Percentiles rank a stretch among this genome's conserved stretches.
phyloP scores from a whole-genome alignment of 2,888 invertebrate species.

The Temnothorax ravouxi region DNA sequence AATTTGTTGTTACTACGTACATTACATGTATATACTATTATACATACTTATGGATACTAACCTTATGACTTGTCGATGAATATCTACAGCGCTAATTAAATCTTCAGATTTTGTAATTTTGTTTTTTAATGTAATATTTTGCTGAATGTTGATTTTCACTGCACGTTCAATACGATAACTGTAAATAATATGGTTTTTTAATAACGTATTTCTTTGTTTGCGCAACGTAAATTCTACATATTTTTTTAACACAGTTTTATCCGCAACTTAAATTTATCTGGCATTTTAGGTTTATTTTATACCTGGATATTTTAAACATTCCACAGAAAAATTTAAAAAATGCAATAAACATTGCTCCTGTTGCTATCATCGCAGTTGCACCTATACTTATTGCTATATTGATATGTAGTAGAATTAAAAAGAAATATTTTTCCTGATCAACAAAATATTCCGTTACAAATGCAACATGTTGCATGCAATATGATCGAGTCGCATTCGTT shows the following conservation, averaged over 20 bases:
- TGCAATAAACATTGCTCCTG: background rate
- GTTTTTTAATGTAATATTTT: background rate
- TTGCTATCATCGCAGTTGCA: background rate
- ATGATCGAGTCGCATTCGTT: background rate
- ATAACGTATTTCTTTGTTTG: background rate
- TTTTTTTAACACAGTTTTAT: background rate
- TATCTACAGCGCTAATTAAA: background rate
- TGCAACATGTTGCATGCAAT: background rate
- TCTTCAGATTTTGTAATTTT: background rate
- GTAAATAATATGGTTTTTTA: background rate
- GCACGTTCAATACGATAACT: conserved; percentile 19
- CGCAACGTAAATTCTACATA: background rate
- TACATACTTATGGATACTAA: background rate
- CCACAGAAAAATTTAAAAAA: background rate
- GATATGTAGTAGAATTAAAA: background rate
- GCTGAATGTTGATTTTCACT: background rate
- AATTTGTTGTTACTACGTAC: background rate
- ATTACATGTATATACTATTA: background rate
- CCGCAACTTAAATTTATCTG: background rate
- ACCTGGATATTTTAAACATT: conserved; percentile 14
- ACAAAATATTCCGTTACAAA: conserved; percentile 5
- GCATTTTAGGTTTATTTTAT: background rate
- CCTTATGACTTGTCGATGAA: conserved; percentile 13
- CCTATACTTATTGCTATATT: background rate
- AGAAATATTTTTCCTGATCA: background rate